Conservation (phyloP, 1,140 invertebrate genomes). For the Brachystomella parvula region DNA sequence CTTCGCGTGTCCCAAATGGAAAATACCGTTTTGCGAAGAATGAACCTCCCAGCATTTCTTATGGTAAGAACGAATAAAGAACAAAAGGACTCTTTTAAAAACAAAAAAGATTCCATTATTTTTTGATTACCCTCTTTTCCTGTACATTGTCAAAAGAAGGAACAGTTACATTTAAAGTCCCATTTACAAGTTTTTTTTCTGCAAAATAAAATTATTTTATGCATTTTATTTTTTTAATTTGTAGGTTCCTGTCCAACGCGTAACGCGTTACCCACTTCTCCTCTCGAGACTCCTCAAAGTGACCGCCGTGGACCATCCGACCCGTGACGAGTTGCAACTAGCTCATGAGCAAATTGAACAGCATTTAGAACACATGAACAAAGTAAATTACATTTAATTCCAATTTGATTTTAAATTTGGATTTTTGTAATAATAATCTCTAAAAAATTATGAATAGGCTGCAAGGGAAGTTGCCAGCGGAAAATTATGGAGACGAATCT, state of each 20-base stretch:
- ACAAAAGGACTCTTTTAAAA: neutral
- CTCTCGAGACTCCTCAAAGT: constrained; percentile 82
- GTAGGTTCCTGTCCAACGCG: constrained; percentile 76
- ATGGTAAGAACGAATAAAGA: constrained; percentile 60
- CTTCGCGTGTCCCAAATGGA: constrained; percentile 93
- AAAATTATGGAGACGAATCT: constrained; percentile 81
- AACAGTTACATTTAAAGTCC: neutral
- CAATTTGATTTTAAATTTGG: neutral
- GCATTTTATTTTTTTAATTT: constrained; percentile 1
- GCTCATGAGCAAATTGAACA: constrained; percentile 87
- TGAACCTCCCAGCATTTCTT: constrained; percentile 94
- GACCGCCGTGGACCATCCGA: constrained; percentile 70
- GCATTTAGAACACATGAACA: constrained; percentile 90
- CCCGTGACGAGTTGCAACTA: constrained; percentile 61
- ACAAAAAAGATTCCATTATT: neutral
- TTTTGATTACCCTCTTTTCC: neutral
- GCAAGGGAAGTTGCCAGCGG: constrained; percentile 77
- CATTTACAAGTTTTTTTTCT: neutral
- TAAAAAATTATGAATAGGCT: constrained; percentile 47
- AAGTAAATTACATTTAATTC: constrained; percentile 43
- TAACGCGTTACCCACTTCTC: constrained; percentile 86
- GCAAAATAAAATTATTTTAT: neutral
- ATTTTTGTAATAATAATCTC: constrained; percentile 8
- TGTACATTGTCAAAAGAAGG: neutral
- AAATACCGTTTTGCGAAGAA: constrained; percentile 78